Evolutionary conservation across 2,113 vertebrate genomes (phyloP).

Genomic region (Mellivora capensis): DNA sequence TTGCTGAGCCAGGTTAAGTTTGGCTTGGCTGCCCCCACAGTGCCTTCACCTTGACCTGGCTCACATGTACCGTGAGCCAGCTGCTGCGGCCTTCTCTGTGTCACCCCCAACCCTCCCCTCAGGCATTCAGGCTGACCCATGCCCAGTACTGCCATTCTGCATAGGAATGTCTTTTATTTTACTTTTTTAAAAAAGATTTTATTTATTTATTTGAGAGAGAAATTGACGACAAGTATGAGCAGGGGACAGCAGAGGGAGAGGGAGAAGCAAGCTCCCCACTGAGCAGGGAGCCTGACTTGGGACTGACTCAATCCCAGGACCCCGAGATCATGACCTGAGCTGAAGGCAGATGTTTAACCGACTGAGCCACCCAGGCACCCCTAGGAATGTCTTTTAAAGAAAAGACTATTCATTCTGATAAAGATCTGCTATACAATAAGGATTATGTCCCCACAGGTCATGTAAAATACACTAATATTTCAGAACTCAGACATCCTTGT

Average conservation of each 20-base stretch:
- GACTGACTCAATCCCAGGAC: too few relatives aligned
- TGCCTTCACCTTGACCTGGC: not conserved
- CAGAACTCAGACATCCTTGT: not conserved
- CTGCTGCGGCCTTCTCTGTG: not conserved
- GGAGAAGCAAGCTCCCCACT: too few relatives aligned
- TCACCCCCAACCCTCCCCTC: too few relatives aligned
- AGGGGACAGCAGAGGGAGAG: too few relatives aligned
- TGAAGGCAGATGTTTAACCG: too few relatives aligned
- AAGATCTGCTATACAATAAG: not conserved
- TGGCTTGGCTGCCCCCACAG: not conserved
- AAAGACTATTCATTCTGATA: not conserved
- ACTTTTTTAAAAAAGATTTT: too few relatives aligned
- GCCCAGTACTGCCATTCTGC: not conserved
- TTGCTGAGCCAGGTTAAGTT: not conserved
- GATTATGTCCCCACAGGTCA: not conserved
- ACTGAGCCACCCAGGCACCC: too few relatives aligned
- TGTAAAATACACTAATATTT: not conserved
- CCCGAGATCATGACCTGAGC: too few relatives aligned
- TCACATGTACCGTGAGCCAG: accelerated
- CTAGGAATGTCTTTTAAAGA: not conserved
- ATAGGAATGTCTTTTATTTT: not conserved
- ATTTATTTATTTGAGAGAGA: too few relatives aligned
- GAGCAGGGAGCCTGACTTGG: too few relatives aligned
- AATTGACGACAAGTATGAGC: too few relatives aligned
- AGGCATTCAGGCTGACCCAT: not conserved